These are phyloP conservation scores for Leptopilina clavipes DNA, from an alignment of 1,140 invertebrate genomes.

Conservation along the genomic window DNA sequence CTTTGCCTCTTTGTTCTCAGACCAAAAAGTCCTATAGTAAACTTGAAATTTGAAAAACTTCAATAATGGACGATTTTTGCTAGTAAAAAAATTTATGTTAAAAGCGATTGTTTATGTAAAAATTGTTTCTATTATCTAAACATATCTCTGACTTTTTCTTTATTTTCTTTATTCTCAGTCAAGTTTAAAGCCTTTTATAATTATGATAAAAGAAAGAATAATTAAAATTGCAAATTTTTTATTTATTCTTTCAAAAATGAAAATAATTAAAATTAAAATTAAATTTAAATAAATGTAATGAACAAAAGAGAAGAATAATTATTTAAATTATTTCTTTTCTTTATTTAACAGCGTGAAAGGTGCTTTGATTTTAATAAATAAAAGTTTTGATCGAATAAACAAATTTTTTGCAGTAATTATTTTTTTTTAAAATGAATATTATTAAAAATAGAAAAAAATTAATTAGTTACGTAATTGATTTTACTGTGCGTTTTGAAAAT, in stretches of 20 bases:
- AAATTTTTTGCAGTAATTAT: background rate
- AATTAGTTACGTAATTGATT: background rate
- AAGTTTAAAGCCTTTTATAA: background rate
- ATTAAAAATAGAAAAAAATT: background rate
- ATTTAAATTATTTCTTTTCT: too few species aligned
- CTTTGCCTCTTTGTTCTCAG: too few species aligned
- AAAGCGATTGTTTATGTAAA: background rate
- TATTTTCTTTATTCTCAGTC: background rate
- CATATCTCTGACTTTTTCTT: background rate
- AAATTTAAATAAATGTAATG: too few species aligned
- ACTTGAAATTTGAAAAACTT: too few species aligned
- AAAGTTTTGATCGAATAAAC: background rate
- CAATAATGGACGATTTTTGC: background rate
- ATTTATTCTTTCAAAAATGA: too few species aligned
- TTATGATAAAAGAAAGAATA: background rate
- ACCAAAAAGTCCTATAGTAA: too few species aligned
- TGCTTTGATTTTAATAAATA: too few species aligned
- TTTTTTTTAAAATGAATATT: too few species aligned
- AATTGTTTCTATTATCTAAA: background rate
- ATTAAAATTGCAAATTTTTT: too few species aligned
- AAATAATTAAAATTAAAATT: too few species aligned
- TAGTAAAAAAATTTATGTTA: background rate
- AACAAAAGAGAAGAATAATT: too few species aligned
- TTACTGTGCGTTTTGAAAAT: constrained; percentile 6
- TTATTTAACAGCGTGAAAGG: too few species aligned